Base-by-base conservation (phyloP, 2,113 vertebrate species). In the Stigmatopora argus region DNA sequence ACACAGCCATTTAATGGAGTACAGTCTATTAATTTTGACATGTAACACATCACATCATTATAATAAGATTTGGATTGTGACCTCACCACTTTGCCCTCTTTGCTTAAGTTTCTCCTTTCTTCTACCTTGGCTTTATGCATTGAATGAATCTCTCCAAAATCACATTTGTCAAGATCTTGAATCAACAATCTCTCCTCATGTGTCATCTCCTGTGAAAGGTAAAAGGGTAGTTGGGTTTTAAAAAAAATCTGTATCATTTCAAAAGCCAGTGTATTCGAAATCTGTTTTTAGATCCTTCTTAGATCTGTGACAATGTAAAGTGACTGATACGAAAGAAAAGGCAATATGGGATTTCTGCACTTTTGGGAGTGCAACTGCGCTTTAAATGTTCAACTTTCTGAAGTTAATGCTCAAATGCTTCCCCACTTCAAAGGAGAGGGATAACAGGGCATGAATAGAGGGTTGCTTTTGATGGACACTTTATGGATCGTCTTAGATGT, bases 121-220 rank as follows among this genome's bases (percentile, higher is more conserved):
- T 92, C 91, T 41, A 89, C 88, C 62, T 80, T 91, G 48, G 78
- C 77, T 80, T 83, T 90, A 71, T 91, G 90, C 84, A 91, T 90
- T 14, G 75, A 34, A 63, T 86, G 82, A 4, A 91, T 78, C 76
- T 91, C 89, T 41, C 78, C 78, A 69, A 93, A 92, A 74, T 91
- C 82, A 77, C 91, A 92, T 55, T 92, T 92, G 47, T 89, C 73
- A 48, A 93, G 85, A 47, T 91, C 71, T 18, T 58, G 23, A 62
- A 93, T 91, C 64, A 89, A 64, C 1, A 46, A 73, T 46, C 78
- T 82, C 68, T 93, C 92, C 35, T 90, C 81, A 3, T 77, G 34
- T 23, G 79, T 90, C 90, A 92, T 91, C 74, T 92, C 91, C 90
- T 93, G 91, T 3, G 44, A 61, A 38, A 45, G 13, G n/a, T 61